Base-by-base conservation (phyloP, 2,888 invertebrate species). In the Meta bourneti region DNA sequence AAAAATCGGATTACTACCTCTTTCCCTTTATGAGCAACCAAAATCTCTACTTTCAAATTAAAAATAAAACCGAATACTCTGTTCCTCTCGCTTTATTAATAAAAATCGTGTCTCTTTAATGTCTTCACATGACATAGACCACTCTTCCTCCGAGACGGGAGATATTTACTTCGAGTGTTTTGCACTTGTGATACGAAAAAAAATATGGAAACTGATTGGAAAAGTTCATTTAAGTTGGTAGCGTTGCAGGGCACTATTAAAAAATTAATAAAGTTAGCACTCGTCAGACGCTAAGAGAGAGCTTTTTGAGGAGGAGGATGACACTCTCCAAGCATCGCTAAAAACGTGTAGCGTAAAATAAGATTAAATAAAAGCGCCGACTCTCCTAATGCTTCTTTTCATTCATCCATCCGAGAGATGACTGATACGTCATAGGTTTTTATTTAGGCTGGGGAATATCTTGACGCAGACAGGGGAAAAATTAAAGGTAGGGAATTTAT, bases 201-300 rank as follows among this genome's bases (percentile, higher is more conserved):
- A 90, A 84, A 69, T 84, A 84, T 79, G 72, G 83, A 84, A 90
- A 90, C 80, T 80, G 84, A 90, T 84, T 89, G 89, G 89, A 82
- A 80, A 89, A 89, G 83, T 89, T 84, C 84, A 84, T 84, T 90
- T 89, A 69, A 83, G 89, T 54, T 83, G 51, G 16, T 20, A 83
- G 89, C 77, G n/a, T 34, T 72, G 78, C 48, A 69, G 52, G 16
- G 74, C 49, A 72, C 84, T 84, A 90, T 90, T 84, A 90, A 90
- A 90, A 90, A 90, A 90, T 90, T 90, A 90, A 90, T 90, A 90
- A 90, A 84, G 90, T 90, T 90, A 90, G 90, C 79, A 74, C 79
- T 84, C 74, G 84, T 61, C 77, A 70, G 82, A 71, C 70, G 61
- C 54, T 70, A 82, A 83, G 77, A 83, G 84, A 90, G 84, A 54